phyloP scores from a whole-genome alignment of 2,797 vertebrate genomes.

The Sebastes goodei region DNA sequence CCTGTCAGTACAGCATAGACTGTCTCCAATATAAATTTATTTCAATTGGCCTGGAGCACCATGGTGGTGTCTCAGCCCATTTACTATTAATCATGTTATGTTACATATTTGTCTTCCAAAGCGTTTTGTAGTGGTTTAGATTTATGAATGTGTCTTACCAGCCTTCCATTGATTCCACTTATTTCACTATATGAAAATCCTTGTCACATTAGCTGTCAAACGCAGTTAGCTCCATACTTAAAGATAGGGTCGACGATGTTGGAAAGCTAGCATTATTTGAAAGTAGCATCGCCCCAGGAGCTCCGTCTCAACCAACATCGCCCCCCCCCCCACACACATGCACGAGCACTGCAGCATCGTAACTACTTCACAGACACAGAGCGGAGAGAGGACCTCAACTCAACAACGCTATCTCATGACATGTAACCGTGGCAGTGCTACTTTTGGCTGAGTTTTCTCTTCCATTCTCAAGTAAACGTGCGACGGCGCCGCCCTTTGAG shows the following conservation, averaged over 20 bases:
- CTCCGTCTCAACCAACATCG: no score
- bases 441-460: no score
- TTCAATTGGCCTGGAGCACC: background rate
- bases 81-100: background rate
- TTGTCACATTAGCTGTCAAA: background rate
- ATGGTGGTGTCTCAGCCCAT: background rate
- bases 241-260: no score
- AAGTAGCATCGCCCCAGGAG: no score
- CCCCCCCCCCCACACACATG: no score
- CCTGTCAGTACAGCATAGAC: background rate
- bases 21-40: background rate
- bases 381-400: no score
- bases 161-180: background rate
- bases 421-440: no score
- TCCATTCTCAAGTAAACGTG: no score
- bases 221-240: background rate
- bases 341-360: accelerated
- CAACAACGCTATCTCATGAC: no score
- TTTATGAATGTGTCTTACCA: background rate
- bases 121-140: background rate
- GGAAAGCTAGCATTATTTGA: no score
- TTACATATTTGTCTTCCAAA: background rate
- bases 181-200: background rate
- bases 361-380: no score
- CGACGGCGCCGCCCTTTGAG: no score